These are phyloP conservation scores for Diorhabda carinulata DNA, from an alignment of 1,140 invertebrate genomes.

Conservation along the genomic window DNA sequence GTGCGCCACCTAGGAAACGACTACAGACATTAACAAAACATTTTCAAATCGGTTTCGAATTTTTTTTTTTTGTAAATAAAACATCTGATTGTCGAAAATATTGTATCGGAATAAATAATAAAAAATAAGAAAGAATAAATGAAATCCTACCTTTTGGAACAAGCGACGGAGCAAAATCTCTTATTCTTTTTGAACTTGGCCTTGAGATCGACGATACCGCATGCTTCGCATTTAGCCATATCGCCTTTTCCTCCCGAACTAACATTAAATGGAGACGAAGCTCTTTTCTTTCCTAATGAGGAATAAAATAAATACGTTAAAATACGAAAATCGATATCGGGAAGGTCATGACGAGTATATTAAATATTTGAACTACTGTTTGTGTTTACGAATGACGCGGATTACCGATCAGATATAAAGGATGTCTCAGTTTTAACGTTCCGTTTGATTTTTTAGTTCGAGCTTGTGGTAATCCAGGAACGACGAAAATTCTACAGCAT, in stretches of 20 bases:
- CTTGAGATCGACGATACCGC: constrained; percentile 68
- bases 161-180: constrained; percentile 73
- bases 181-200: constrained; percentile 73
- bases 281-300: constrained; percentile 39
- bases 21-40: no score
- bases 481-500: no score
- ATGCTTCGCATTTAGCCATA: constrained; percentile 71
- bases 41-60: no score
- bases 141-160: constrained; percentile 60
- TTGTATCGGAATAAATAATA: no score
- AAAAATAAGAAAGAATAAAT: background rate
- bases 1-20: no score
- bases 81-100: no score
- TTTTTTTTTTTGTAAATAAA: no score
- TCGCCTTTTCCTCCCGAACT: constrained; percentile 46
- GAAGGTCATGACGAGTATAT: background rate
- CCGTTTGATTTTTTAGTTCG: no score
- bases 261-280: constrained; percentile 40
- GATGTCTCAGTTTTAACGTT: no score
- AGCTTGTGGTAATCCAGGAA: no score
- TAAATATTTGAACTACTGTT: constrained; percentile 6
- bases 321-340: constrained; percentile 6
- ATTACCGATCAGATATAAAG: background rate
- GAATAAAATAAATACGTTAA: constrained; percentile 15
- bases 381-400: background rate